Evolutionary conservation across 2,797 vertebrate species (phyloP).

Genomic region (Pyrrhura leucotis): DNA sequence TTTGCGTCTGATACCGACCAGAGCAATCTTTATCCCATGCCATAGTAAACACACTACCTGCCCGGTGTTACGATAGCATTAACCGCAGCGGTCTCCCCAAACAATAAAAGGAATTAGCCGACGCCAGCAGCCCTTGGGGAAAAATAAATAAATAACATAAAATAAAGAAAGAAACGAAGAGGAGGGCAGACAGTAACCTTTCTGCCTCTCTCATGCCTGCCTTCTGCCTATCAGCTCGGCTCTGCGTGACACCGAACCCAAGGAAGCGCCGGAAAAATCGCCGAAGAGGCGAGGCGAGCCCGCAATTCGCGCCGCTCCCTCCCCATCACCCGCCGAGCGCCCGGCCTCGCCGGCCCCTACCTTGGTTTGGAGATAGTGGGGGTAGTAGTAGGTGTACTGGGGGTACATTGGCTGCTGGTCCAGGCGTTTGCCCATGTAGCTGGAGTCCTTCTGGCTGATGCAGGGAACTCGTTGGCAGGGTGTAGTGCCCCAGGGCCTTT

Average conservation of each 20-base stretch:
- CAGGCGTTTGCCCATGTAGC: conserved; percentile 99
- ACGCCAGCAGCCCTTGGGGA: conserved; percentile 23
- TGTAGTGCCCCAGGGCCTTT: conserved; percentile 81
- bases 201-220: conserved; percentile 9
- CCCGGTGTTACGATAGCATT: not conserved
- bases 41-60: conserved; percentile 47
- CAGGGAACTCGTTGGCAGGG: conserved; percentile 87
- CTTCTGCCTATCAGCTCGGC: conserved; percentile 46
- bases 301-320: conserved; percentile 38
- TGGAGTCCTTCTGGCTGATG: conserved; percentile 92
- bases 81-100: not conserved
- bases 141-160: not conserved
- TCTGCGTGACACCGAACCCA: conserved; percentile 50
- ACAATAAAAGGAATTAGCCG: conserved; percentile 70
- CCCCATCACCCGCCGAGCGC: conserved; percentile 65
- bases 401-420: conserved; percentile 99
- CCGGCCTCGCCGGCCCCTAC: conserved; percentile 76
- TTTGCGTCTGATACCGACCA: conserved; percentile 26
- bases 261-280: not conserved
- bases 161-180: not conserved
- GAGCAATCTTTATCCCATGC: not conserved
- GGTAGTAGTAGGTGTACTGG: conserved; percentile 99
- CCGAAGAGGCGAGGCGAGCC: not conserved
- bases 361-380: conserved; percentile 97
- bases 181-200: conserved; percentile 4